phyloP scores from a whole-genome alignment of 2,113 vertebrate species.

The Phrynosoma platyrhinos region DNA sequence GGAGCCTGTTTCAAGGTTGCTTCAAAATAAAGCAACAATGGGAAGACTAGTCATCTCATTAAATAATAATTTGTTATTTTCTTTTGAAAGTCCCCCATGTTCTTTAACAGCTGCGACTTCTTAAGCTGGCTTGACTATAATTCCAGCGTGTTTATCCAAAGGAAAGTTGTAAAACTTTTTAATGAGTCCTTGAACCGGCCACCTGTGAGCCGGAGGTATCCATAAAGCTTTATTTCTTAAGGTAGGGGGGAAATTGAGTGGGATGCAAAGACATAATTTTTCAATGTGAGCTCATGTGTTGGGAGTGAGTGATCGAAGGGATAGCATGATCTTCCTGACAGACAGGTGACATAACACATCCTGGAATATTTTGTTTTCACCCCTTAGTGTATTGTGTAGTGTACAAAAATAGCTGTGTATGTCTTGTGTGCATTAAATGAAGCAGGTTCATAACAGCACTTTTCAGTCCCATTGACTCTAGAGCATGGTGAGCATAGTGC shows the following conservation, averaged over 20 bases:
- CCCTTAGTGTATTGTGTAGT: background rate
- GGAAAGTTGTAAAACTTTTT: constrained; percentile 76
- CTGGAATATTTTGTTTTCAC: background rate
- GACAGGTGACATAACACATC: constrained; percentile 14
- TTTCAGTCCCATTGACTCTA: background rate
- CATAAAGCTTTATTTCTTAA: constrained; percentile 58
- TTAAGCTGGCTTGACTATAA: constrained; percentile 64
- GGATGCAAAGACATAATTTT: background rate
- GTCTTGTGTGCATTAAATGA: background rate
- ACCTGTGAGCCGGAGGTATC: constrained; percentile 66
- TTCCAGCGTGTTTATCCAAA: constrained; percentile 74
- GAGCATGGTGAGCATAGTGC: too few species aligned
- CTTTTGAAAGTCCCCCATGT: constrained; percentile 71
- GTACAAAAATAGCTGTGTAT: background rate
- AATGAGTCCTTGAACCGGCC: constrained; percentile 71
- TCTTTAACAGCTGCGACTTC: constrained; percentile 72
- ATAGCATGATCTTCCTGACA: constrained; percentile 28
- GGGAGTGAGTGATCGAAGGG: constrained; percentile 48
- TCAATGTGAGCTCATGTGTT: background rate
- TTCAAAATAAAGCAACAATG: constrained; percentile 79
- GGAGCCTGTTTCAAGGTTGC: constrained; percentile 71
- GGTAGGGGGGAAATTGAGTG: background rate
- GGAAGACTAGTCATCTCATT: constrained; percentile 76
- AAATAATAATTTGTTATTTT: constrained; percentile 81
- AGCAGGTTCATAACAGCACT: background rate